Percentiles rank a stretch among this genome's conserved stretches.
Conservation (phyloP, 2,113 vertebrate species). For the Ovibos moschatus region DNA sequence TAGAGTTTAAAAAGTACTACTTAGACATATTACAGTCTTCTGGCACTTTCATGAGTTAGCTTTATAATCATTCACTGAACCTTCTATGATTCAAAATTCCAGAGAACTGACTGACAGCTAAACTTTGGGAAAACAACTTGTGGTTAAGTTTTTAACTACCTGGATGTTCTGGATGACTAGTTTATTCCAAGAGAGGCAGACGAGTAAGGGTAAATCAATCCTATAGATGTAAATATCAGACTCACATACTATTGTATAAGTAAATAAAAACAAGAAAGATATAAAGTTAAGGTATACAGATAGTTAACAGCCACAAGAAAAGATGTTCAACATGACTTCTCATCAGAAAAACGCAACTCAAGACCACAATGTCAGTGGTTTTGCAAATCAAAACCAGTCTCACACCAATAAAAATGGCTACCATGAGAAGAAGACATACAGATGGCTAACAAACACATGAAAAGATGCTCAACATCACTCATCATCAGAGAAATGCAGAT, state of each 20-base stretch:
- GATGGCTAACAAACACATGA: background rate
- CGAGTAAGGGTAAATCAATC: background rate
- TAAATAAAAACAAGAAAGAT: background rate
- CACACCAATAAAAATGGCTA: background rate
- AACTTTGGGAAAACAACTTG: background rate
- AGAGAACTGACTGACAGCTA: background rate
- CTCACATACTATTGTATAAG: background rate
- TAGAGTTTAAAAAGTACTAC: background rate
- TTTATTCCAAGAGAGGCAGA: conserved; percentile 3
- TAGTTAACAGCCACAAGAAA: background rate
- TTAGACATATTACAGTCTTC: background rate
- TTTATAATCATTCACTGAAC: background rate
- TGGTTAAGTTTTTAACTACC: background rate
- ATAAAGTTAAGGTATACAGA: background rate
- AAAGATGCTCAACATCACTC: background rate
- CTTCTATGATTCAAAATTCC: background rate
- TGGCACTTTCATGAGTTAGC: background rate
- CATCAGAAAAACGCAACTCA: background rate
- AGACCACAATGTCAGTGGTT: background rate
- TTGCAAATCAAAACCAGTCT: background rate
- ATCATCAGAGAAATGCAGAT: background rate
- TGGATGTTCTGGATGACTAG: background rate
- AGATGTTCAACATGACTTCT: background rate
- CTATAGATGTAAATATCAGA: background rate
- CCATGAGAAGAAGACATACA: background rate